Evolutionary conservation across 2,888 invertebrate genomes (phyloP).

Genomic region (Gerosis bhagava): DNA sequence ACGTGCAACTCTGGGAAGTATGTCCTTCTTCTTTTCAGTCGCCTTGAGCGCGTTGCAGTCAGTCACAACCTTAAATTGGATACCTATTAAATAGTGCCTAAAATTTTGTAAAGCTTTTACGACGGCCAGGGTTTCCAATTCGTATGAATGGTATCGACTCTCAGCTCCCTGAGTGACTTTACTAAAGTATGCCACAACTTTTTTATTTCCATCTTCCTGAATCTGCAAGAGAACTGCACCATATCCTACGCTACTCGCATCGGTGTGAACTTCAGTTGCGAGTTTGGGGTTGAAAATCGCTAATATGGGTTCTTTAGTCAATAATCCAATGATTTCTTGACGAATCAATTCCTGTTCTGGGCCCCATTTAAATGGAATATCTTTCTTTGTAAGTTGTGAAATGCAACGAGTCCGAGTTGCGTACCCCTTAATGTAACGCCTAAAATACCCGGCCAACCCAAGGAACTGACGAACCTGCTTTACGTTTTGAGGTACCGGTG

Average conservation of each 20-base stretch:
- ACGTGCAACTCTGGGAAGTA: constrained; percentile 41
- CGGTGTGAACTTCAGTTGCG: constrained; percentile 29
- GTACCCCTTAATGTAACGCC: constrained; percentile 26
- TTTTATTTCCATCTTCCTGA: constrained; percentile 7
- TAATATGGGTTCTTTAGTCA: constrained; percentile 28
- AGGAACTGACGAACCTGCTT: constrained; percentile 29
- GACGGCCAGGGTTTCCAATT: constrained; percentile 34
- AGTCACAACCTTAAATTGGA: constrained; percentile 33
- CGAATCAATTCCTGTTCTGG: constrained; percentile 23
- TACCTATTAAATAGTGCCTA: constrained; percentile 33
- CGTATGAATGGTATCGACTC: constrained; percentile 27
- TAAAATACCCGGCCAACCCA: constrained; percentile 32
- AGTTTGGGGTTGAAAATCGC: constrained; percentile 25
- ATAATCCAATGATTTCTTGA: constrained; percentile 15
- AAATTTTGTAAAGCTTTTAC: constrained; percentile 32
- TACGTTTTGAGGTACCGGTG: constrained; percentile 20
- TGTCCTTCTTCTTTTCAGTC: constrained; percentile 39
- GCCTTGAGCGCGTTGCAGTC: constrained; percentile 44
- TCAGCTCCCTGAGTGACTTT: constrained; percentile 32
- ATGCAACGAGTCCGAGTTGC: constrained; percentile 24
- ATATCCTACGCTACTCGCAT: constrained; percentile 28
- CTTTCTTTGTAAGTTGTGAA: constrained; percentile 23
- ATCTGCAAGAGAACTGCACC: constrained; percentile 31
- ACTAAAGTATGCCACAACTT: constrained; percentile 30
- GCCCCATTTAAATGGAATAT: constrained; percentile 23